Conservation (phyloP, 2,888 invertebrate species). For the Agrochola macilenta region DNA sequence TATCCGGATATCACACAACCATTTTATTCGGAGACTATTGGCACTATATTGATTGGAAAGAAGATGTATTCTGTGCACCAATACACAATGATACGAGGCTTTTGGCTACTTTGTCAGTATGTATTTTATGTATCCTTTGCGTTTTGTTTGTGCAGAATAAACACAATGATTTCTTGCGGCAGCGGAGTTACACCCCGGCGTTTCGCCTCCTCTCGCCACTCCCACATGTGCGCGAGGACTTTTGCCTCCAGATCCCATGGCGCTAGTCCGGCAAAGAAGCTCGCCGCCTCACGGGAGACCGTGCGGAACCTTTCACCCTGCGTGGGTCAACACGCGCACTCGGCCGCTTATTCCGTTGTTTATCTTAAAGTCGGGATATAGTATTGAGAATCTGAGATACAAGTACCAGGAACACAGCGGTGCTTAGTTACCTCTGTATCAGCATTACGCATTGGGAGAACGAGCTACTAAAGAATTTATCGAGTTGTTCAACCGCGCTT, state of each 20-base stretch:
- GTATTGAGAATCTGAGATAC: background rate
- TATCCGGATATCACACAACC: background rate
- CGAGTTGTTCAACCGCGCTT: background rate
- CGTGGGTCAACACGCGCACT: background rate
- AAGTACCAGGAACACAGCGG: conserved; percentile 1
- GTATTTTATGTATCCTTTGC: no score
- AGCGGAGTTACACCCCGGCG: no score
- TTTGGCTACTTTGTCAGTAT: no score
- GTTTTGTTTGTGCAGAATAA: no score
- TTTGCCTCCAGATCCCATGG: no score
- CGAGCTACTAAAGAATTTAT: conserved; percentile 4
- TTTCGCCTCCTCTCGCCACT: no score
- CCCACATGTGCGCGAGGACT: no score
- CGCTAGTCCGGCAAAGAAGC: no score
- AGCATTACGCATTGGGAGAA: no score
- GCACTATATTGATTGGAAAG: background rate
- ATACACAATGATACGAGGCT: background rate
- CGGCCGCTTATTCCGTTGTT: conserved; percentile 1
- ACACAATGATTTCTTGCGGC: no score
- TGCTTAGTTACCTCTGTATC: background rate
- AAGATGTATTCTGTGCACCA: background rate
- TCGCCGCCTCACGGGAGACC: no score
- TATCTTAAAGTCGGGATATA: background rate
- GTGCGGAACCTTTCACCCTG: background rate
- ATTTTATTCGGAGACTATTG: background rate